Base-by-base conservation (phyloP, 2,797 vertebrate genomes). In the Sebastes matsubarae region DNA sequence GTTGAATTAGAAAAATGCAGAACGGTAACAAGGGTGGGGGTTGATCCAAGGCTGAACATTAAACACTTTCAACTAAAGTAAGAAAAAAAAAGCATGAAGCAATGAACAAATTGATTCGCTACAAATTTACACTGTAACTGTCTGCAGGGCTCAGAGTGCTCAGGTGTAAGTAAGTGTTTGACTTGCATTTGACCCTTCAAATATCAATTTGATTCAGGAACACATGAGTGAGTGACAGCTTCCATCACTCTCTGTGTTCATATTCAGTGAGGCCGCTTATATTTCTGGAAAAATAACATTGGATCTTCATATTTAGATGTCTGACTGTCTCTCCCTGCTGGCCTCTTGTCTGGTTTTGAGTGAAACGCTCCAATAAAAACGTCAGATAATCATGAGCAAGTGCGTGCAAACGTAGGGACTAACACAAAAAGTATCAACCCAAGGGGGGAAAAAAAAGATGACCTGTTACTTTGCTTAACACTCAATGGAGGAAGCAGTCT, bases 141-240 rank as follows among this genome's bases (percentile, higher is more conserved):
- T 72, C 64, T 81, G 68, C 58, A 29, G 72, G 74, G 63, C 68
- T 73, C 72, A 3, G 50, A 57, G 64, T 32, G 20, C 50, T 72
- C 32, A 69, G 80, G 67, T 84, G 22, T 34, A 30, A 83, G 36
- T 25, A 50, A 60, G 59, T 2, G 16, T 30, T 54, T 77, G 77
- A 80, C 82, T 83, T 72, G 67, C 46, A 57, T 82, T 75, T 86
- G 81, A 84, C 83, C 77, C 79, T 70, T 84, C n/a, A 82, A 67
- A 87, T 72, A 83, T 75, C 55, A 79, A 58, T 84, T 79, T 38
- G 69, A 81, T 88, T 76, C 52, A 60, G 78, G 29, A 18, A 58
- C 42, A 69, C 57, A 55, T 82, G 57, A 77, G 27, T 81, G 83
- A 92, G 71, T 72, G 84, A 87, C 86, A 81, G 68, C 46, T 86